phyloP scores from a whole-genome alignment of 2,113 vertebrate genomes.

The Struthio camelus region DNA sequence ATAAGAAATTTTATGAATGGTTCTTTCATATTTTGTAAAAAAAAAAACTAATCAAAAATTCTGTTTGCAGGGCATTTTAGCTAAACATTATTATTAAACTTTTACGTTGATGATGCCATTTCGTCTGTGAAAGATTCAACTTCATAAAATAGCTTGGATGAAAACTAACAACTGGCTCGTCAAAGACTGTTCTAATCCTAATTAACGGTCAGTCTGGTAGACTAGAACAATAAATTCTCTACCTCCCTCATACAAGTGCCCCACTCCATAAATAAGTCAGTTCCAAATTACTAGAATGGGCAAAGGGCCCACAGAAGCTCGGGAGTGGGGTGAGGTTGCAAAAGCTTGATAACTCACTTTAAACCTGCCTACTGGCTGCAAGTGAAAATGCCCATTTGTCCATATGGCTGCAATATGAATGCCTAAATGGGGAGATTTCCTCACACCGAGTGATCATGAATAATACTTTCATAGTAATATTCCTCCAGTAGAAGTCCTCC shows the following conservation, averaged over 20 bases:
- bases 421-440: not conserved
- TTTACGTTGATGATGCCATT: not conserved
- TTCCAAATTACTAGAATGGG: not conserved
- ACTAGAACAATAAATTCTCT: not conserved
- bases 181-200: not conserved
- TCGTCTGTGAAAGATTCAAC: not conserved
- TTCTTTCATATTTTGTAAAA: slow-evolving; percentile 29
- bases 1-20: slow-evolving; percentile 34
- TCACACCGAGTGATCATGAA: not conserved
- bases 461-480: not conserved
- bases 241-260: too few species aligned
- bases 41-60: not conserved
- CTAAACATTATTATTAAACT: slow-evolving; percentile 49
- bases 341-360: not conserved
- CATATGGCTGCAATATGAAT: not conserved
- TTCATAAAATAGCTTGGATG: slow-evolving; percentile 7
- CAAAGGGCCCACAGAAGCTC: not conserved
- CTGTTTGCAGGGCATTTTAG: slow-evolving; percentile 36
- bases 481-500: not conserved
- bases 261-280: not conserved
- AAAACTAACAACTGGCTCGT: slow-evolving; percentile 15
- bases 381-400: not conserved
- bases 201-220: not conserved
- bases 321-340: accelerated
- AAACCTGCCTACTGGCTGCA: not conserved